Evolutionary conservation across 2,113 vertebrate genomes (phyloP).

Genomic region (Chelonoidis abingdonii): DNA sequence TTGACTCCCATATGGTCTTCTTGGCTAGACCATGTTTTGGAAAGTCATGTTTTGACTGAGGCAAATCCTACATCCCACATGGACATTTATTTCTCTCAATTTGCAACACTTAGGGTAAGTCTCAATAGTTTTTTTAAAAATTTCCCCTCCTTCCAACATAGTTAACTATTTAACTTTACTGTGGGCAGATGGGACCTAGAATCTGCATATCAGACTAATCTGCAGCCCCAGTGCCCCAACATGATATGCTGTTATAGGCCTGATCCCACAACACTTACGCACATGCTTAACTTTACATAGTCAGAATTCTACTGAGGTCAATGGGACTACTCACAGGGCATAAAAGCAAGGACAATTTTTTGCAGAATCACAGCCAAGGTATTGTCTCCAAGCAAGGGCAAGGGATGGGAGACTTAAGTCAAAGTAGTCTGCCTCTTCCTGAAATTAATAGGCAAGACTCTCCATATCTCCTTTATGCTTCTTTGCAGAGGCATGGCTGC

Average conservation of each 20-base stretch:
- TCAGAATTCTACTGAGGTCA: conserved; percentile 39
- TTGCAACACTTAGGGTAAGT: background rate
- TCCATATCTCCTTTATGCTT: background rate
- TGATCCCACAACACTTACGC: conserved; percentile 13
- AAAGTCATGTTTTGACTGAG: background rate
- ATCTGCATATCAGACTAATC: background rate
- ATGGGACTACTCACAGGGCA: conserved; percentile 40
- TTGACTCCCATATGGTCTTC: background rate
- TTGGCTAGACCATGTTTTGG: background rate
- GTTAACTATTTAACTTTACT: background rate
- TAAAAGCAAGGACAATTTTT: conserved; percentile 1
- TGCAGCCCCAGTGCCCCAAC: background rate
- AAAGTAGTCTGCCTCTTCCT: conserved; percentile 22
- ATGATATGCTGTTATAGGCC: background rate
- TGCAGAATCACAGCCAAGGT: conserved; percentile 3
- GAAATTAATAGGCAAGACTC: conserved; percentile 12
- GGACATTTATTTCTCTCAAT: background rate
- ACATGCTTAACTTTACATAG: conserved; percentile 35
- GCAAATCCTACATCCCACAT: background rate
- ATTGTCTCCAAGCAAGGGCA: background rate
- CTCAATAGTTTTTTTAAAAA: background rate
- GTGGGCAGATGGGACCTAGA: background rate
- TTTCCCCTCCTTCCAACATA: background rate
- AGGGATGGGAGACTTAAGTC: conserved; percentile 43
- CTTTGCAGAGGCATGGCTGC: background rate